These are phyloP conservation scores for Lamellibrachia columna DNA, from an alignment of 2,888 invertebrate species.

Conservation along the genomic window DNA sequence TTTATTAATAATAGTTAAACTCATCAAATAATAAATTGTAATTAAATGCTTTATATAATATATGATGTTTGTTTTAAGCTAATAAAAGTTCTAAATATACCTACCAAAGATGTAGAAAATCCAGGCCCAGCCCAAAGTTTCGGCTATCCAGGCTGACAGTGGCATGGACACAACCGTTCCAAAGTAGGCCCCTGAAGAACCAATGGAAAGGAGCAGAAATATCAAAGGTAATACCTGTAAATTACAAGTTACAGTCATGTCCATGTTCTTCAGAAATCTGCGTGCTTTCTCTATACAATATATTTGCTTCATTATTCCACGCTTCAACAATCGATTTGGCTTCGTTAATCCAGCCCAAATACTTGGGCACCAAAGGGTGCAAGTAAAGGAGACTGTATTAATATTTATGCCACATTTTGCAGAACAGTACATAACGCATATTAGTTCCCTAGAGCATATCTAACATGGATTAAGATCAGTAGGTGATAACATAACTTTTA, in stretches of 20 bases:
- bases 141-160: constrained; percentile 61
- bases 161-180: constrained; percentile 65
- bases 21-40: too few species aligned
- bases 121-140: constrained; percentile 64
- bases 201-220: constrained; percentile 52
- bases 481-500: background rate
- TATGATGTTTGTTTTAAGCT: too few species aligned
- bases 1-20: too few species aligned
- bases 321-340: too few species aligned
- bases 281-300: too few species aligned
- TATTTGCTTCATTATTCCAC: background rate
- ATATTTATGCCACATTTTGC: background rate
- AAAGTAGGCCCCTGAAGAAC: constrained; percentile 62
- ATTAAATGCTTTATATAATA: too few species aligned
- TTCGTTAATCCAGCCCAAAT: too few species aligned
- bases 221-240: background rate
- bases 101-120: constrained; percentile 67
- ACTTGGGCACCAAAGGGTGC: too few species aligned
- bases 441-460: background rate
- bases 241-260: background rate
- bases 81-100: constrained; percentile 24
- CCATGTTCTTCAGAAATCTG: too few species aligned
- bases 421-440: background rate
- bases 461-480: background rate
- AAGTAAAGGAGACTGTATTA: too few species aligned